Base-by-base conservation (phyloP, 2,113 vertebrate species). In the Benitochromis conjunctus region DNA sequence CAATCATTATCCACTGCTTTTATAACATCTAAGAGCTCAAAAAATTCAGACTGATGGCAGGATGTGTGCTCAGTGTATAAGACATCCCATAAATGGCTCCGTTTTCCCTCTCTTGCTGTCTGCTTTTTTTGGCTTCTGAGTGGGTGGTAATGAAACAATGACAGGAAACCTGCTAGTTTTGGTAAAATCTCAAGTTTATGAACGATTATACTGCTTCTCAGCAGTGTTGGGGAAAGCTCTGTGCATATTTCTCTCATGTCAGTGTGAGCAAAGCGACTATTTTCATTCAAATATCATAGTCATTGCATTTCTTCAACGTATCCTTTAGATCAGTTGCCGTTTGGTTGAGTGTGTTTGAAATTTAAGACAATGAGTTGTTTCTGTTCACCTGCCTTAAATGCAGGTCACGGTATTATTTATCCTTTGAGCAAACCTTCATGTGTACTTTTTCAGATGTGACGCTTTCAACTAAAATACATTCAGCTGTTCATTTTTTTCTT, bases 111-210 rank as follows among this genome's bases (percentile, higher is more conserved):
- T 89, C 83, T 91, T 90, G 84, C 91, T 89, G 79, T 88, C 82
- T 76, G 58, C 79, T 90, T 90, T 92, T 91, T 93, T 91, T 92
- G 85, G 89, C 82, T 93, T 89, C 66, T 83, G 93, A 88, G 94
- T 91, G 91, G 90, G 95, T 38, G 91, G 88, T 77, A 90, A 92
- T 95, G 94, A 95, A 93, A 93, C 88, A 91, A 84, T 87, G 88
- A 92, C 88, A 91, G 88, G 86, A 93, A 94, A 89, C 55, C 90
- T 93, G 93, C 92, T 94, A 94, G 93, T 94, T 95, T 95, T 91
- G 89, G 94, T 95, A 92, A 94, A 92, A 93, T 92, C 91, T 92
- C 90, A 94, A 92, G 91, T 95, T 95, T 94, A 88, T 34, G 87
- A 94, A 76, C 90, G 86, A 94, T 95, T 95, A 92, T 88, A 84